Evolutionary conservation across 1,140 invertebrate genomes (phyloP).

Genomic region (Phthorimaea operculella): DNA sequence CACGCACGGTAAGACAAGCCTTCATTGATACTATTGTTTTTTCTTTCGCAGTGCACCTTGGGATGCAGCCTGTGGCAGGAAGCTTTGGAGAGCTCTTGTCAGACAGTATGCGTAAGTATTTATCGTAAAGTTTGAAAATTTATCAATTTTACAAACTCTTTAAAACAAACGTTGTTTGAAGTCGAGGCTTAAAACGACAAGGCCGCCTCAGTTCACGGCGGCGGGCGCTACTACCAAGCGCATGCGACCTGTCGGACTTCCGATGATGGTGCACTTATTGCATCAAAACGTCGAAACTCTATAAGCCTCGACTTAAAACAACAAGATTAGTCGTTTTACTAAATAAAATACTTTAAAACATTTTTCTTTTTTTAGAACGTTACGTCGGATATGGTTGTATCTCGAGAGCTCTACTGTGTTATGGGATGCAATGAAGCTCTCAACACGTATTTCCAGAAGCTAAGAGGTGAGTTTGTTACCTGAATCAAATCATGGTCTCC

Average conservation of each 20-base stretch:
- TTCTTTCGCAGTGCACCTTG: slow-evolving; percentile 72
- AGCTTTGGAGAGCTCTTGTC: slow-evolving; percentile 74
- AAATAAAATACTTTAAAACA: too few species aligned
- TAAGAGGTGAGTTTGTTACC: slow-evolving; percentile 71
- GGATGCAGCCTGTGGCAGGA: slow-evolving; percentile 77
- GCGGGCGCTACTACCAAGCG: too few species aligned
- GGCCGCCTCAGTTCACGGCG: too few species aligned
- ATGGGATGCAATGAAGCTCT: slow-evolving; percentile 83
- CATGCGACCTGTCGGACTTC: too few species aligned
- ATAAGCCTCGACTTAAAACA: too few species aligned
- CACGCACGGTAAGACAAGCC: too few species aligned
- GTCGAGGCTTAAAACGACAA: too few species aligned
- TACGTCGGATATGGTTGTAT: slow-evolving; percentile 73
- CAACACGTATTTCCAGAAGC: slow-evolving; percentile 77
- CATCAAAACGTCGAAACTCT: too few species aligned
- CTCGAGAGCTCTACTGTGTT: slow-evolving; percentile 80
- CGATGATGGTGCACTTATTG: too few species aligned
- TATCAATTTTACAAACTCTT: neutral
- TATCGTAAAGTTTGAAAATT: neutral
- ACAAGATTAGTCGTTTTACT: too few species aligned
- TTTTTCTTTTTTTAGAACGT: slow-evolving; percentile 71
- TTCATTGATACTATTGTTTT: slow-evolving; percentile 11
- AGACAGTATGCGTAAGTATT: slow-evolving; percentile 77
- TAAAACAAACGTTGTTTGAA: too few species aligned
- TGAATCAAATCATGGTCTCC: too few species aligned